Base-by-base conservation (phyloP, 2,797 vertebrate genomes). In the Tokudaia tokunoshimensis region DNA sequence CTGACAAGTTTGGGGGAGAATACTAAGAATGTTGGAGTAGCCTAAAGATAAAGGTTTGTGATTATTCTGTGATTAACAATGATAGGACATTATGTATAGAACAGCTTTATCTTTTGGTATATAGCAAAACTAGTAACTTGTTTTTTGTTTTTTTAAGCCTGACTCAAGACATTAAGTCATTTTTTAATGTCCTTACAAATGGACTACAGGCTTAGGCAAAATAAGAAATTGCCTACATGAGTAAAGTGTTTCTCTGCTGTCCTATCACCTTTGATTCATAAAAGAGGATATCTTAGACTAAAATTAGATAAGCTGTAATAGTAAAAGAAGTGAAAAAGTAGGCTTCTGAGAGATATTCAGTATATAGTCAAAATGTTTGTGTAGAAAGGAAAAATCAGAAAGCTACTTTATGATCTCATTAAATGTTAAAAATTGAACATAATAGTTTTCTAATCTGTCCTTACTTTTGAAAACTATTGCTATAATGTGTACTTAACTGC, bases 361-460 rank as follows among this genome's bases (percentile, higher is more conserved):
- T 52, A 31, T 57, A 52, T 15, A 89, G 31, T 96, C 85, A 65
- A 90, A 93, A 84, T 89, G 91, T 15, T 94, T 85, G 78, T 12
- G 89, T 57, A 55, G 65, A 94, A 31, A 80, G 47, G 2, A 19
- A 63, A 67, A 89, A 74, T 13, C 65, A 59, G 88, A 89, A 61
- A 87, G 24, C 3, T 85, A 44, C 65, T 75, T 88, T 59, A 41
- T 75, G 6, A 85, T 95, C 9, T 79, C 65, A 65, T 37, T 65
- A 94, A 80, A 89, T 92, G 75, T 94, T 91, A 87, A 91, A 92
- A 92, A 75, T 7, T 78, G 47, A 91, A 86, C 57, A 94, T 94
- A 29, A 80, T 47, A 50, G 37, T 92, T 83, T 94, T 57, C 37
- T 79, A 75, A 75, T 72, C 2, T 85, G 26, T 79, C 26, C 8